Evolutionary conservation across 37 sponge, comb jelly and placozoan genomes (phyloP), one percentile per base, ranked within the genome.

Genomic region (Haliclona indistincta): DNA sequence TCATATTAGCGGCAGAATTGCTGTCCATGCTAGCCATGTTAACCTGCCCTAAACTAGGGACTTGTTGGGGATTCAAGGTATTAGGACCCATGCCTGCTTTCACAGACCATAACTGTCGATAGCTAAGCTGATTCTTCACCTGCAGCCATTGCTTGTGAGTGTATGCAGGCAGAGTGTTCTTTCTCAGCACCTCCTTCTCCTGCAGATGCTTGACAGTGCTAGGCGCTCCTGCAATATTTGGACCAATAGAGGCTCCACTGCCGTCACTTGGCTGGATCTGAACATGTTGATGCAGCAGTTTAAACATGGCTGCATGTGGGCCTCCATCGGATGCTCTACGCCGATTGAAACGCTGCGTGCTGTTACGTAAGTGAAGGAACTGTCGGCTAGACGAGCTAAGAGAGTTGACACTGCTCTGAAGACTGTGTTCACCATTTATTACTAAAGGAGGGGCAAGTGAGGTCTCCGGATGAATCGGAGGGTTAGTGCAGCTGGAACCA

Each of bases 291-390:
- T 79, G 63, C 30, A 66, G 79, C 53, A 74, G 40, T 41, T 38
- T 62, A 41, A 53, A 70, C 0, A 80, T 80, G 6, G 73, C 80
- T 37, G 26, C 62, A 74, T 86, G 79, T 13, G 63, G 80, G 0
- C 75, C 86, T 19, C 75, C 86, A 68, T 86, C 86, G 2, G 86
- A 86, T 15, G 71, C 74, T 37, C 86, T 47, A 30, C 86, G 40
- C 0, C 74, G 67, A 64, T 68, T 64, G 13, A 25, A 30, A 28
- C 60, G 56, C 7, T 23, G 62, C n/a, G n/a, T n/a, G n/a, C n/a
- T n/a, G n/a, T n/a, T n/a, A n/a, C n/a, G n/a, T 20, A 61, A 56
- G 3, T 67, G 74, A n/a, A 73, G 43, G 56, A 25, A n/a, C 25
- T 58, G 60, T 8, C 60, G 22, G n/a, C 28, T n/a, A n/a, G 60